Evolutionary conservation across 2,888 invertebrate species (phyloP).

Genomic region (Dasypogon diadema): DNA sequence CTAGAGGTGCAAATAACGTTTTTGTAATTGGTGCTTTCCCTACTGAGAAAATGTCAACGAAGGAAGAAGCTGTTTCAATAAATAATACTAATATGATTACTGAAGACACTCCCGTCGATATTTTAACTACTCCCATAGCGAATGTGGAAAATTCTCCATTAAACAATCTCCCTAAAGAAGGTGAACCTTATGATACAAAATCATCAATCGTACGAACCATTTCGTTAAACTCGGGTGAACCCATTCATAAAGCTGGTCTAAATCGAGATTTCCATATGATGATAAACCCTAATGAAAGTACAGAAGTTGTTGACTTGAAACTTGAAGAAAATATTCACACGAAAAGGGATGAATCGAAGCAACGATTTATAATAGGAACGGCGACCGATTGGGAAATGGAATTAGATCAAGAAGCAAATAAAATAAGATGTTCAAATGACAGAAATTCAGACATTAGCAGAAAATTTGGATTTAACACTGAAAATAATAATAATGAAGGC

Average conservation of each 20-base stretch:
- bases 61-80: conserved; percentile 47
- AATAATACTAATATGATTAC: conserved; percentile 68
- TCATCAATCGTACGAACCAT: neutral
- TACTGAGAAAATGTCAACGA: conserved; percentile 49
- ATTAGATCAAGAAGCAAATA: conserved; percentile 70
- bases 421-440: conserved; percentile 45
- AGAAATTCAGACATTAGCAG: conserved; percentile 24
- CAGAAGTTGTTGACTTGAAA: neutral
- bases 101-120: conserved; percentile 73
- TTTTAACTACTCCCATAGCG: conserved; percentile 61
- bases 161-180: neutral
- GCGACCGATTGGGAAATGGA: conserved; percentile 75
- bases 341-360: neutral
- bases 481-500: conserved; percentile 27
- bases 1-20: conserved; percentile 55
- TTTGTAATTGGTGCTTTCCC: conserved; percentile 58
- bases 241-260: neutral
- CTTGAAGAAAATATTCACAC: neutral
- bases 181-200: conserved; percentile 10
- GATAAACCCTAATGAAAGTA: neutral
- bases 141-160: conserved; percentile 59
- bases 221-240: conserved; percentile 2
- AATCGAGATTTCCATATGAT: neutral
- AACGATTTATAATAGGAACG: conserved; percentile 16
- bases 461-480: conserved; percentile 38